These are phyloP conservation scores for Furcifer pardalis DNA, from an alignment of 2,797 vertebrate species.

Conservation along the genomic window DNA sequence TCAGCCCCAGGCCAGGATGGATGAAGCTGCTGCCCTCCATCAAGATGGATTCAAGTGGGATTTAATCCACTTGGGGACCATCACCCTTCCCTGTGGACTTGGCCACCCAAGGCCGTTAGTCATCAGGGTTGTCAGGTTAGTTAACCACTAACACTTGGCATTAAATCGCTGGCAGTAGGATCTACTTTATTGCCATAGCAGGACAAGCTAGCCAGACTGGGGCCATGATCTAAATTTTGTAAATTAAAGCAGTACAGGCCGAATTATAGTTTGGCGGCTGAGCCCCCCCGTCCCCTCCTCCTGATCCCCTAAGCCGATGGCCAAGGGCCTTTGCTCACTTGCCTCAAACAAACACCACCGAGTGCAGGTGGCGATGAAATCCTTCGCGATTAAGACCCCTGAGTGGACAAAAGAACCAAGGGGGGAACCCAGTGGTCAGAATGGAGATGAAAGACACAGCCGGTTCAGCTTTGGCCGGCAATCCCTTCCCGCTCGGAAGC, in stretches of 20 bases:
- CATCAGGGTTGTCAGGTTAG: too few relatives aligned
- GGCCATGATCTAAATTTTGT: too few relatives aligned
- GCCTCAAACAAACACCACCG: neutral
- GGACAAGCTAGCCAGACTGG: too few relatives aligned
- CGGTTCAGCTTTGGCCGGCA: neutral
- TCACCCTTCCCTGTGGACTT: too few relatives aligned
- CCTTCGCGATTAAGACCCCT: neutral
- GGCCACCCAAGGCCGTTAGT: too few relatives aligned
- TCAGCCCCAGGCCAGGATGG: too few relatives aligned
- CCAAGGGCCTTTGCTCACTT: neutral
- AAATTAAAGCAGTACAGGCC: neutral
- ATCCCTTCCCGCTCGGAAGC: neutral
- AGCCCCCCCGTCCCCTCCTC: neutral
- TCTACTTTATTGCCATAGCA: too few relatives aligned
- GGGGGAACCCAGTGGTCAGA: neutral
- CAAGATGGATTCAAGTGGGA: too few relatives aligned
- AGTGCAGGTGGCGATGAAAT: neutral
- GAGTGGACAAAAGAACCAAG: neutral
- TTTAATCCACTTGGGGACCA: too few relatives aligned
- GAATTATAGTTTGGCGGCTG: neutral
- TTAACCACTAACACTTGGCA: too few relatives aligned
- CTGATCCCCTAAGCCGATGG: neutral
- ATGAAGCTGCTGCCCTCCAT: too few relatives aligned
- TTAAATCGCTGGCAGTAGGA: too few relatives aligned
- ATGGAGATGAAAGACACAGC: accelerated